Conservation (phyloP, 2,888 invertebrate species). For the Papilio protenor region DNA sequence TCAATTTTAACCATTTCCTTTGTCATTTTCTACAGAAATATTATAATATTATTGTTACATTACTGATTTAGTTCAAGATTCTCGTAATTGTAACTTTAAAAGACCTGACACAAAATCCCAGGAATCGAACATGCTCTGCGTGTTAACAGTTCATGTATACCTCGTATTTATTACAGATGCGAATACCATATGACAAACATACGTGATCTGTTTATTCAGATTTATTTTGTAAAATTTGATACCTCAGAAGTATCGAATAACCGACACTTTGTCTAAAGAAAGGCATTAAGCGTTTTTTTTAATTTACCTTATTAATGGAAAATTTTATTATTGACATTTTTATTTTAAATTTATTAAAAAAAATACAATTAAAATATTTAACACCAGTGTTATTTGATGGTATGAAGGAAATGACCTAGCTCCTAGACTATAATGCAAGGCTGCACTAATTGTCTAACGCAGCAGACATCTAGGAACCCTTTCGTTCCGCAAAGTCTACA, state of each 20-base stretch:
- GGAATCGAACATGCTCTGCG: background rate
- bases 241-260: background rate
- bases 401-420: background rate
- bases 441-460: slow-evolving; percentile 38
- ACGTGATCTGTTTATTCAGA: background rate
- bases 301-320: background rate
- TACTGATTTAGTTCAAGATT: background rate
- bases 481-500: slow-evolving; percentile 31
- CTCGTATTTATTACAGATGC: background rate
- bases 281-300: background rate
- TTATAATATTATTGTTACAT: background rate
- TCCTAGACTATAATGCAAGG: slow-evolving; percentile 31
- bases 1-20: too few species aligned
- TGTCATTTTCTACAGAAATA: too few species aligned
- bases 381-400: background rate
- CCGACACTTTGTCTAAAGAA: background rate
- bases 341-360: too few species aligned
- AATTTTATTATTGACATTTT: too few species aligned
- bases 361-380: too few species aligned
- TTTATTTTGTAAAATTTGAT: background rate
- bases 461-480: slow-evolving; percentile 39
- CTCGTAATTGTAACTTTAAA: background rate
- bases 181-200: background rate
- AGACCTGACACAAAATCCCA: background rate
- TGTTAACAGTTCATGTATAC: too few species aligned